phyloP scores from a whole-genome alignment of 2,113 vertebrate genomes.

The Bombycilla garrulus region DNA sequence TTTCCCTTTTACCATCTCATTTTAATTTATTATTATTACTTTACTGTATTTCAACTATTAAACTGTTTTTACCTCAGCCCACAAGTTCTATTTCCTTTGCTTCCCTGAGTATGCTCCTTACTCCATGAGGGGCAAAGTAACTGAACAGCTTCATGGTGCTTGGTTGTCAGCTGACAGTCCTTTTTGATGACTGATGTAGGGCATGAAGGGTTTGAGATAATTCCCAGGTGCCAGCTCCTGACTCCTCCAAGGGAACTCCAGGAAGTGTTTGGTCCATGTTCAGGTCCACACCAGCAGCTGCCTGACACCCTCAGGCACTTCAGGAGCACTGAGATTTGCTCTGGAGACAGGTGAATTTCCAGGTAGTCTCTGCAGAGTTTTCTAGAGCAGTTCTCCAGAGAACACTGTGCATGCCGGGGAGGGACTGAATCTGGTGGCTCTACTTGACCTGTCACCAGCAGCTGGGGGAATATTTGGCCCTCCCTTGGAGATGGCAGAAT shows the following conservation, averaged over 20 bases:
- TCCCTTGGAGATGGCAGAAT: not conserved
- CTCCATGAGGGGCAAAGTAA: too few relatives aligned
- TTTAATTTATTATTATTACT: not conserved
- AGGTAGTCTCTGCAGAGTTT: not conserved
- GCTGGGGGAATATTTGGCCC: not conserved
- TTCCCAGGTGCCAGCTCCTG: not conserved
- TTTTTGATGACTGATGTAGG: not conserved
- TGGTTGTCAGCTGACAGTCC: not conserved
- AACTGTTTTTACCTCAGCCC: not conserved
- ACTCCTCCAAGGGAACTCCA: not conserved
- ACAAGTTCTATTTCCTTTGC: not conserved
- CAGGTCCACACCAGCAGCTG: not conserved
- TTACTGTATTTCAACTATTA: not conserved
- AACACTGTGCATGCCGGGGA: not conserved
- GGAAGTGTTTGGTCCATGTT: not conserved
- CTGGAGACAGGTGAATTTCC: not conserved
- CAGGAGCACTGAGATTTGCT: not conserved
- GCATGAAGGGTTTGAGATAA: not conserved
- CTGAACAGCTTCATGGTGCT: not conserved
- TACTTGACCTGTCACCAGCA: not conserved
- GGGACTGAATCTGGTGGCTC: not conserved
- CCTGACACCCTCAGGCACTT: not conserved
- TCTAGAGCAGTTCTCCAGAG: not conserved
- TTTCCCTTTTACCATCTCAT: not conserved
- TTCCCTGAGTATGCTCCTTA: not conserved